phyloP scores from a whole-genome alignment of 2,797 vertebrate genomes.

The Chrysocyon brachyurus region DNA sequence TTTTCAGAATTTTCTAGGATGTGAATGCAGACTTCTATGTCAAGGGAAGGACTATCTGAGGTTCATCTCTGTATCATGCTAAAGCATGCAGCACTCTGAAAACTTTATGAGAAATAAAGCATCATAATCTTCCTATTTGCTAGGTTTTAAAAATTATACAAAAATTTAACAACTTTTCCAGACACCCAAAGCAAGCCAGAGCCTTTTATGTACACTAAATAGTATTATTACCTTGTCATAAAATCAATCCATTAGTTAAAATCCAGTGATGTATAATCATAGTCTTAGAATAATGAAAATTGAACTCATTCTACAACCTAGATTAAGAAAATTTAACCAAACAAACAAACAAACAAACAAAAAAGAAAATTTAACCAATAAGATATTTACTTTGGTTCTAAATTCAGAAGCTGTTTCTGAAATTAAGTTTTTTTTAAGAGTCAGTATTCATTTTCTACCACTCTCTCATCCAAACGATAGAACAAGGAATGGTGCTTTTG shows the following conservation, averaged over 20 bases:
- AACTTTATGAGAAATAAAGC: neutral
- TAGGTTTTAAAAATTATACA: neutral
- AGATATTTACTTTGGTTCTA: constrained; percentile 30
- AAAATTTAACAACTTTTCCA: constrained; percentile 1
- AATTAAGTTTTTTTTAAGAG: neutral
- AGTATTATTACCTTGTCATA: neutral
- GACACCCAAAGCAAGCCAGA: neutral
- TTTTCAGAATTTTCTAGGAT: constrained; percentile 9
- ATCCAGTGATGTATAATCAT: neutral
- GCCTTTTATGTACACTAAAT: neutral
- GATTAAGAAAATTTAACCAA: neutral
- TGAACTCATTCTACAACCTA: neutral
- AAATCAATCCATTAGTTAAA: constrained; percentile 14
- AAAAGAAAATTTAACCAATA: neutral
- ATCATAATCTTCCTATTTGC: neutral
- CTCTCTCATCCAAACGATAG: neutral
- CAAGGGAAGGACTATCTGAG: neutral
- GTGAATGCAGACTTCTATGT: neutral
- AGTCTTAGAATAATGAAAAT: neutral
- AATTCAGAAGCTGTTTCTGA: neutral
- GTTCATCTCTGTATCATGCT: neutral
- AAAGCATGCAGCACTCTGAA: neutral
- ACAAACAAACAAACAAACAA: neutral
- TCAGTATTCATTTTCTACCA: neutral
- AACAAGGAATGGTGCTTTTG: neutral